Evolutionary conservation across 2,113 vertebrate genomes (phyloP), one percentile per base, ranked within the genome.

Genomic region (Salvelinus fontinalis): DNA sequence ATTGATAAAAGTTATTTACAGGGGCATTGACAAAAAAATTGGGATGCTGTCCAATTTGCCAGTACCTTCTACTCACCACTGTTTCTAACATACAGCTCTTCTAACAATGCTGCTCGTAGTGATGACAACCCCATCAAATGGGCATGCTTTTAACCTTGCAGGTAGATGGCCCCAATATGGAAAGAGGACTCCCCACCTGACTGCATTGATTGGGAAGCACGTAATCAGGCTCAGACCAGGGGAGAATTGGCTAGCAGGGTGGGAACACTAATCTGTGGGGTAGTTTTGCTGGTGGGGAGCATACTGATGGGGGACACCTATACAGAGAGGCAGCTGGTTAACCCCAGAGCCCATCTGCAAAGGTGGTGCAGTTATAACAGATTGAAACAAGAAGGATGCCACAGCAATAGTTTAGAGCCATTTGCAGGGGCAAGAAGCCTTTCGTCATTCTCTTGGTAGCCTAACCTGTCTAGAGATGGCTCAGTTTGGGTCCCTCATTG

Each of bases 81-180:
- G 9, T 44, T 44, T 44, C 39, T 44, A 44, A 44, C 8, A 44
- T 11, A 11, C 39, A 44, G 8, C 39, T 44, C 39, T 44, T 44
- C 9, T 44, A 11, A 44, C 39, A 44, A 44, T 44, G 39, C 12
- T 65, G 2, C 14, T 7, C 12, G 51, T 60, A 73, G 20, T 48
- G 26, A 77, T 68, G 81, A 78, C 77, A 79, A 60, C 72, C 22
- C 26, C 64, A 83, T 39, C 67, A 78, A 80, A 82, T 60, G 49
- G 79, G 72, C 75, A 26, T 64, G 74, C 78, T 83, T 82, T 85
- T 79, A 82, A 73, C 80, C 69, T 83, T 66, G 74, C 71, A 83
- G 79, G 80, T 75, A 81, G 72, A 70, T 57, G 75, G 73, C 71
- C 76, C 57, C 27, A 34, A 64, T 60, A 70, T 78, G 22, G 54